These are phyloP conservation scores for Brachyhypopomus gauderio DNA, from an alignment of 2,113 vertebrate species.

Conservation along the genomic window DNA sequence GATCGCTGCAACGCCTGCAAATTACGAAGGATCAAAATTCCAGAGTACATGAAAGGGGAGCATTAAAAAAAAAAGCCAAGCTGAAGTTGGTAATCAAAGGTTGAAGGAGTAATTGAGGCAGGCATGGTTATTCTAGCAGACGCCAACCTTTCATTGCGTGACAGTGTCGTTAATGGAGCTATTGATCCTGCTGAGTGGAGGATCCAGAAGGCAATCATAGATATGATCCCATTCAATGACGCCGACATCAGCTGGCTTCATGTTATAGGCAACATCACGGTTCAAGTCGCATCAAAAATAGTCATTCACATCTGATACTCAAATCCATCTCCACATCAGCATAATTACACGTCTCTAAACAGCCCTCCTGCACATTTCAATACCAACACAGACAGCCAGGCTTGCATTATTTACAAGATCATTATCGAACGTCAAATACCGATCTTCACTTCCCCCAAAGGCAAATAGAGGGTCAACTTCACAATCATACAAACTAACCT, in stretches of 20 bases:
- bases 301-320: constrained; percentile 81
- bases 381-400: constrained; percentile 73
- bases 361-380: constrained; percentile 72
- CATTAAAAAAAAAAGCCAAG: constrained; percentile 70
- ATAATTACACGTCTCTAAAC: constrained; percentile 75
- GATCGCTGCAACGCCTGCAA: constrained; percentile 70
- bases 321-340: constrained; percentile 76
- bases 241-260: constrained; percentile 76
- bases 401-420: constrained; percentile 55
- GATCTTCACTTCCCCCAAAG: constrained; percentile 40
- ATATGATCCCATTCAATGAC: constrained; percentile 72
- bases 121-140: constrained; percentile 75
- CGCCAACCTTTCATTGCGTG: constrained; percentile 77
- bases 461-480: constrained; percentile 48
- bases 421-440: constrained; percentile 48
- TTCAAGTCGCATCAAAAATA: constrained; percentile 80
- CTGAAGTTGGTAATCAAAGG: constrained; percentile 82
- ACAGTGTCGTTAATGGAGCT: constrained; percentile 78
- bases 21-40: constrained; percentile 77
- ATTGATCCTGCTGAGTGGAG: constrained; percentile 78
- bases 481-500: constrained; percentile 29
- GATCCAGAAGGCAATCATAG: constrained; percentile 80
- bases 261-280: constrained; percentile 72
- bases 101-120: constrained; percentile 77
- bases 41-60: constrained; percentile 73